Evolutionary conservation across 2,113 vertebrate genomes (phyloP).

Genomic region (Centrocercus urophasianus): DNA sequence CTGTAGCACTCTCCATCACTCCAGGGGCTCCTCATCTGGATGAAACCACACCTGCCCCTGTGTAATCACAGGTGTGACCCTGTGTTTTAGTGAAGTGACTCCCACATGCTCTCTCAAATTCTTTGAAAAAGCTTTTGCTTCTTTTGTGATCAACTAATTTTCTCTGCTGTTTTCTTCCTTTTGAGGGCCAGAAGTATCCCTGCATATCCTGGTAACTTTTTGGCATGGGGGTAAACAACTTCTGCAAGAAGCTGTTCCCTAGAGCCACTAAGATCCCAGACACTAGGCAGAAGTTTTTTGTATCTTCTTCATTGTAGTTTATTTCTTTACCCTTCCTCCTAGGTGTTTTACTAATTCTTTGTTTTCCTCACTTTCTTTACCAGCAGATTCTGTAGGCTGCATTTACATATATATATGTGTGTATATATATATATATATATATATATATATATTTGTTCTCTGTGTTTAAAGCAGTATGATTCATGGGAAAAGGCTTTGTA

Average conservation of each 20-base stretch:
- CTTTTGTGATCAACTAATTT: neutral
- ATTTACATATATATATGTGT: too few relatives aligned
- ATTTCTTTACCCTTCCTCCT: neutral
- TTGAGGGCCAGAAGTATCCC: neutral
- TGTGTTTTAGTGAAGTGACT: neutral
- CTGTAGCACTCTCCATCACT: neutral
- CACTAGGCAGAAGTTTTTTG: neutral
- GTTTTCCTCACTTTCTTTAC: neutral
- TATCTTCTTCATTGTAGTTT: neutral
- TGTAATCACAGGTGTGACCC: too few relatives aligned
- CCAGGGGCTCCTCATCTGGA: rapidly evolving
- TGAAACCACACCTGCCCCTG: neutral
- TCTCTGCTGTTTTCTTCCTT: neutral
- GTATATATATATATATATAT: too few relatives aligned
- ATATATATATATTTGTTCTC: neutral
- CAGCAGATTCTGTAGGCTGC: neutral
- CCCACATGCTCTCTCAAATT: neutral
- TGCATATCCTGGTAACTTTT: neutral
- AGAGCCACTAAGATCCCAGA: neutral
- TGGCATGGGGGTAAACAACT: neutral
- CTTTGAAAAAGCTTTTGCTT: neutral
- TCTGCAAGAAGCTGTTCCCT: neutral
- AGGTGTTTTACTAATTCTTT: neutral
- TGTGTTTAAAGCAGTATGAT: neutral
- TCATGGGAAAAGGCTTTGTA: neutral